Conservation (phyloP, 1,140 invertebrate species). For the Trichonephila clavata region DNA sequence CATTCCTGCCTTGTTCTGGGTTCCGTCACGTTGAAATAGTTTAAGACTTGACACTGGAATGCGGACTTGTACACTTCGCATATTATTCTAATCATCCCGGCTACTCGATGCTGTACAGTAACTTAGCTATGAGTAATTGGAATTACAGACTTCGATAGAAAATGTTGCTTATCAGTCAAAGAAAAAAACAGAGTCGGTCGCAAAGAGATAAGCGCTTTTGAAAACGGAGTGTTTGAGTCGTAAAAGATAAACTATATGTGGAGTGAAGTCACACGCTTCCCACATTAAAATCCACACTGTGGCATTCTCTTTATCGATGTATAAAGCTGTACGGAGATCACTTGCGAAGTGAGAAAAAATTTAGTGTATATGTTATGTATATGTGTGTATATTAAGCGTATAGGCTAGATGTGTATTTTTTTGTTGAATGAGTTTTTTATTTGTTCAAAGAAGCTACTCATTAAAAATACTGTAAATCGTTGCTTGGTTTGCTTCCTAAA, state of each 20-base stretch:
- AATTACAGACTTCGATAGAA: not conserved
- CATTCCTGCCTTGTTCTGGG: not conserved
- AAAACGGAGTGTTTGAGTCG: not conserved
- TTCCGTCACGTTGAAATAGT: not conserved
- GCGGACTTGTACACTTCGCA: not conserved
- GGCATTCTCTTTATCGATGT: not conserved
- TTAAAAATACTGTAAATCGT: too few relatives aligned
- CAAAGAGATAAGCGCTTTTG: not conserved
- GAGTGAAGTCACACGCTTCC: not conserved
- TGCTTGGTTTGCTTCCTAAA: too few relatives aligned
- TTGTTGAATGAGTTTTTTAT: too few relatives aligned
- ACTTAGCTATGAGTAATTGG: constrained; percentile 29
- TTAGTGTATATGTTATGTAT: too few relatives aligned
- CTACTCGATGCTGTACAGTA: not conserved
- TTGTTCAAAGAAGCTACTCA: too few relatives aligned
- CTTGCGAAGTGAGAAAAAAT: too few relatives aligned
- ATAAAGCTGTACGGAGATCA: too few relatives aligned
- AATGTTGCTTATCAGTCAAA: not conserved
- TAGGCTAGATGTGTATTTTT: too few relatives aligned
- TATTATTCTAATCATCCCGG: constrained; percentile 11
- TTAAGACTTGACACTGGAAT: constrained; percentile 23
- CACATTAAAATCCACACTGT: not conserved
- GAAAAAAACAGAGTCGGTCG: not conserved
- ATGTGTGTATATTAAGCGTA: too few relatives aligned
- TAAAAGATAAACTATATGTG: not conserved